Evolutionary conservation across 2,113 vertebrate genomes (phyloP), one percentile per base, ranked within the genome.

Genomic region (Carlito syrichta): DNA sequence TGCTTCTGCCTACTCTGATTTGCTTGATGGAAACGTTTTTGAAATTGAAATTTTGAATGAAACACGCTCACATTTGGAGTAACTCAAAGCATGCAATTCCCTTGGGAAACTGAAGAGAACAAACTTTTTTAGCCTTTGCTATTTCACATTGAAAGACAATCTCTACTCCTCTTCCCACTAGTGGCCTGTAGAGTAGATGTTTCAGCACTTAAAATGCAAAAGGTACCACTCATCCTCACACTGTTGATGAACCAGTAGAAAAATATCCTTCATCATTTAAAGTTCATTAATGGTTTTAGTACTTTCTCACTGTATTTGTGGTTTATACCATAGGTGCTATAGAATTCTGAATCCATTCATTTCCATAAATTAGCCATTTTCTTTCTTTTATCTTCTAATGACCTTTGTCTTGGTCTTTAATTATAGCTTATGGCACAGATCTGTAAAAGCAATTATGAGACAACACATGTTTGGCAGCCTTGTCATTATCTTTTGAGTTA

Each of bases 341-440:
- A 40, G 40, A 83, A 95, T 62, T 90, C 19, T 19, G 56, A 88
- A 83, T 82, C 78, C 13, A 84, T 71, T 91, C 45, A 78, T 97
- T 95, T 97, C 27, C 83, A 83, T 89, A 94, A 96, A 40, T 60
- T 87, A 89, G 32, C 38, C n/a, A 79, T 89, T 97, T 79, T 90
- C 35, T 92, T 76, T 52, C 43, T 95, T 85, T 94, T 62, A 50
- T 77, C 81, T 95, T 63, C 88, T 69, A 83, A 62, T 86, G 74
- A 97, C 68, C 38, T 93, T 91, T 95, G 52, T 89, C 14, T 22
- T 79, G 38, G 43, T 77, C 63, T 89, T 96, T 86, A 95, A 89
- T 95, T 83, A 95, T 54, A 91, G 74, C 48, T 87, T 79, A 79
- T 89, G 86, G 50, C 76, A 27, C 45, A 96, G 12, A 81, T 90